Evolutionary conservation across 2,113 vertebrate species (phyloP).

Genomic region (Pachycephala philippinensis): DNA sequence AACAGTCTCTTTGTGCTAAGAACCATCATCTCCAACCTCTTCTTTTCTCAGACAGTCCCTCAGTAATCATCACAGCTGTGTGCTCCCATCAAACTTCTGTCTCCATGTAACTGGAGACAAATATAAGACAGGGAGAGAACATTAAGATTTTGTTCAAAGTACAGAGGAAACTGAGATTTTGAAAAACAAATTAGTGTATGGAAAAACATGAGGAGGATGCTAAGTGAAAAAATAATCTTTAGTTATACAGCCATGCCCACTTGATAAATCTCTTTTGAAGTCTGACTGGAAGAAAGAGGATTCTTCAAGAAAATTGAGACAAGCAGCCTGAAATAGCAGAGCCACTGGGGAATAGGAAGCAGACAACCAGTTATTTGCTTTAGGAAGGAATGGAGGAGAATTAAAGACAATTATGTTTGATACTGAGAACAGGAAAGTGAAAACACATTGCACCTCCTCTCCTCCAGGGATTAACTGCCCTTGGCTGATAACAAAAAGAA

Average conservation of each 20-base stretch:
- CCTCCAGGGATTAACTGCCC: not conserved
- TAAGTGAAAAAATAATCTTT: not conserved
- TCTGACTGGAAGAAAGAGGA: not conserved
- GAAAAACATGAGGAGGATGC: not conserved
- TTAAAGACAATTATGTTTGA: not conserved
- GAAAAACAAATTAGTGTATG: not conserved
- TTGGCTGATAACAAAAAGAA: not conserved
- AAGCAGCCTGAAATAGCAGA: not conserved
- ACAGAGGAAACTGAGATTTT: not conserved
- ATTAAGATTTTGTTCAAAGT: not conserved
- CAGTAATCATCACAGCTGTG: not conserved
- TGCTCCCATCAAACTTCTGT: not conserved
- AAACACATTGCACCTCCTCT: not conserved
- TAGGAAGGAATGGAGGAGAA: not conserved
- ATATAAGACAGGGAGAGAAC: not conserved
- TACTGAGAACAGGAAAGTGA: not conserved
- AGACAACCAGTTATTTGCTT: not conserved
- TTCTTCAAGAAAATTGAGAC: slow-evolving; percentile 4
- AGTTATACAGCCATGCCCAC: not conserved
- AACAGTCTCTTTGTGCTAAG: not conserved
- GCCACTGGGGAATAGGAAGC: not conserved
- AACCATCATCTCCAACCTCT: not conserved
- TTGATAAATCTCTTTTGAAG: slow-evolving; percentile 11
- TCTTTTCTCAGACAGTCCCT: not conserved
- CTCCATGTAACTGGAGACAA: not conserved